Base-by-base conservation (phyloP, 2,888 invertebrate genomes). In the Noctua janthina region DNA sequence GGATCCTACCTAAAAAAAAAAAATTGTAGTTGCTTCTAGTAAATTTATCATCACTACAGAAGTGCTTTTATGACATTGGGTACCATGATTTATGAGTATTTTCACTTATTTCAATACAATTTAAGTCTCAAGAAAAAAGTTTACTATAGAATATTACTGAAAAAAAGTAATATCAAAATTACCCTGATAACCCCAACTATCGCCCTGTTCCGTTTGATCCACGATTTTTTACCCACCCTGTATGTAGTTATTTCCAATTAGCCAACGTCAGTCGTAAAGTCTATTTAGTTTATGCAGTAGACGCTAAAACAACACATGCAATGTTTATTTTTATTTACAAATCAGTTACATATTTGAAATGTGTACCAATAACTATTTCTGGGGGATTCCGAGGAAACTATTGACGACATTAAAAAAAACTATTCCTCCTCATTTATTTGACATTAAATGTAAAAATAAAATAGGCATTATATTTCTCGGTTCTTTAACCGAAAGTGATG, bases 401-500 rank as follows among this genome's bases (percentile, higher is more conserved):
- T 85, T 85, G 86, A 85, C 20, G 39, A 71, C 39, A 76, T 81
- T 81, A 85, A 88, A 86, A 29, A 85, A 75, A 84, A 54, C 82
- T 0, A 85, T 88, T 77, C 8, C 43, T 79, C 76, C 78, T 88
- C 79, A 88, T 87, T 81, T 82, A 87, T 82, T 85, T 79, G 82
- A 82, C 86, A 86, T 88, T 82, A 77, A 88, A 87, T 78, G 62
- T 87, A 88, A 82, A 87, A 87, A 79, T 88, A 87, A 88, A 83
- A 69, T 72, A 67, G 72, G 69, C 78, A 78, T 86, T 83, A 80
- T 81, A 87, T 81, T 81, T 76, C 86, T 83, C 74, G 83, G 74
- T 80, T 74, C 79, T 84, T 85, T 87, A 91, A 91, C 87, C 78
- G 81, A 84, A 88, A 82, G 86, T 84, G 89, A 89, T 87, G 87